Evolutionary conservation across 2,888 invertebrate genomes (phyloP), one percentile per base, ranked within the genome.

Genomic region (Chloroclystis v-ata): DNA sequence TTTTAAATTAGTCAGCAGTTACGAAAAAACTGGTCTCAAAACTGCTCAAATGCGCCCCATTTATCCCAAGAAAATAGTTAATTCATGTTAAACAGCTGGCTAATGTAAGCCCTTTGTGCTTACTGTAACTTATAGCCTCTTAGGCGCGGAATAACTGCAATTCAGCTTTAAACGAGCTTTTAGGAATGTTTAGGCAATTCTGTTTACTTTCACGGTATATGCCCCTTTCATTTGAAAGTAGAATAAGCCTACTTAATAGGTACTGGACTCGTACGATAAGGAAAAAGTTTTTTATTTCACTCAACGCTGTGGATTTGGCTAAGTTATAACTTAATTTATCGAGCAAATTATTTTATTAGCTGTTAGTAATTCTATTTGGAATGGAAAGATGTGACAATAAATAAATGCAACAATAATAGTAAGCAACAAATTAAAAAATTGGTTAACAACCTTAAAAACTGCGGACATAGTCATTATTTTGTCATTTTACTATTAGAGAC

Each of bases 31-130:
- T 20, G 20, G 2, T 20, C 20, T 4, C 5, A 20, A 20, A 4
- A 20, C 20, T 20, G 20, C 20, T 20, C 20, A 20, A 20, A 4
- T 20, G 11, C 43, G 28, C 1, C 43, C 35, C 46, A 44, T 33
- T 10, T 24, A 9, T 26, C 37, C 28, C 28, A 32, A 49, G 53
- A 49, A 56, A 52, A 56, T 56, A 56, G 52, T 56, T 59, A 52
- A 60, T 57, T 58, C 57, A 57, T 59, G 49, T 56, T 42, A 43
- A 54, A 54, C 49, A 49, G 37, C 41, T 43, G 37, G 42, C 37
- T 37, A 43, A 52, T 47, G 49, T 54, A 43, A 48, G 49, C 40
- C 44, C 42, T 42, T 56, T 48, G 52, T 49, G 47, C 41, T 49
- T 32, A 38, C 43, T 35, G 28, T 40, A 50, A 50, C 46, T 46